phyloP scores from a whole-genome alignment of 2,113 vertebrate species.

The Psephotus haematonotus region DNA sequence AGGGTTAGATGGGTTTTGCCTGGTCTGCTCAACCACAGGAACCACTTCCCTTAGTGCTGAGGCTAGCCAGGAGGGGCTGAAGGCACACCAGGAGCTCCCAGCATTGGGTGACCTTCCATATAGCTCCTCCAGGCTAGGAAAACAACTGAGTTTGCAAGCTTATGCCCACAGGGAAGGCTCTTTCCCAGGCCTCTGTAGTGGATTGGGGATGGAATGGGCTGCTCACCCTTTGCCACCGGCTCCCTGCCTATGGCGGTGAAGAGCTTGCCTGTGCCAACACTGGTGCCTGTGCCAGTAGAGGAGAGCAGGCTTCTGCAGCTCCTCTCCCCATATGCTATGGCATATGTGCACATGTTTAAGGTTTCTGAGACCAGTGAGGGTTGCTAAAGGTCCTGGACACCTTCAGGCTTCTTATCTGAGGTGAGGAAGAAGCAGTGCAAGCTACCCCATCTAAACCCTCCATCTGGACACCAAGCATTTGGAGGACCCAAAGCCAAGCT shows the following conservation, averaged over 20 bases:
- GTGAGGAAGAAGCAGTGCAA: neutral
- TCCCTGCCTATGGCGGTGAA: neutral
- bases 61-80: neutral
- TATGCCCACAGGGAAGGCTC: neutral
- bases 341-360: neutral
- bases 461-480: neutral
- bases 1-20: neutral
- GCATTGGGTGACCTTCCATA: no score
- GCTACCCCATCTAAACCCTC: neutral
- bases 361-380: neutral
- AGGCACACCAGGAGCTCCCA: neutral
- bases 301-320: neutral
- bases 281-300: neutral
- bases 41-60: neutral
- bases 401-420: neutral
- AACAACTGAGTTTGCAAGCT: neutral
- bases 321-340: neutral
- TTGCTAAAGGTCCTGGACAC: neutral
- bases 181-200: neutral
- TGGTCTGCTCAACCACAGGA: neutral
- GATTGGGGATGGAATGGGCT: neutral
- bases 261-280: fast-evolving
- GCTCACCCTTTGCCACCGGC: neutral
- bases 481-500: neutral
- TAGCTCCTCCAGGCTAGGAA: neutral